Evolutionary conservation across 1,140 invertebrate species (phyloP).

Genomic region (Hyles vespertilio): DNA sequence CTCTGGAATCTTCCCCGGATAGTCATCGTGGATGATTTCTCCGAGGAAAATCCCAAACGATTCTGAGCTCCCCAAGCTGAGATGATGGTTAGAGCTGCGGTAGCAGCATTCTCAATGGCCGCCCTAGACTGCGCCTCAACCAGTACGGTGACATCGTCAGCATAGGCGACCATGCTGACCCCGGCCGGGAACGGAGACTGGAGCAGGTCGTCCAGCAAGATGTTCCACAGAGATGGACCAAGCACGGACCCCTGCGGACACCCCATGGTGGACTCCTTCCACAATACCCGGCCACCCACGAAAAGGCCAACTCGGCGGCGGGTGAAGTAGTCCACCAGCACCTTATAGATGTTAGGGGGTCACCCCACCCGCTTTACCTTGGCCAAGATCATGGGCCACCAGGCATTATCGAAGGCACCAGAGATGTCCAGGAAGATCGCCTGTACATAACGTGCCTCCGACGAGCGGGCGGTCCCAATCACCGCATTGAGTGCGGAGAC

Average conservation of each 20-base stretch:
- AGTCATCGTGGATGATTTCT: no score
- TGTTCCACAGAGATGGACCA: constrained; percentile 59
- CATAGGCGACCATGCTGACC: constrained; percentile 36
- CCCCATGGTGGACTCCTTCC: constrained; percentile 30
- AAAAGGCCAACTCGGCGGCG: no score
- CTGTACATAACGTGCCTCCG: constrained; percentile 39
- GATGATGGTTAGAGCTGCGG: no score
- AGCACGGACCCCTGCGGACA: constrained; percentile 70
- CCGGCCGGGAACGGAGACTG: background rate
- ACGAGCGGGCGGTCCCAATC: constrained; percentile 35
- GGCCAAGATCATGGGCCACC: no score
- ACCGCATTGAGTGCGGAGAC: no score
- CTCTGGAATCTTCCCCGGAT: background rate
- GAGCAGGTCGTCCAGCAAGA: constrained; percentile 56
- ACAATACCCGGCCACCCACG: no score
- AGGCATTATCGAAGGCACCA: constrained; percentile 40
- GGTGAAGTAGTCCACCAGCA: no score
- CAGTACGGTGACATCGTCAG: constrained; percentile 38
- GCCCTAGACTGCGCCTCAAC: no score
- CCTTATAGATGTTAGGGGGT: no score
- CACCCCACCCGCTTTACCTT: no score
- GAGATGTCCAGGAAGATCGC: constrained; percentile 59
- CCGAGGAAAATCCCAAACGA: no score
- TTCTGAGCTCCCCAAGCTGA: no score
- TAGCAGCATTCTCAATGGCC: constrained; percentile 25